A percentile compares a stretch with the other conserved stretches of the same genome.
These are phyloP conservation scores for Barnardius zonarius DNA, from an alignment of 2,113 vertebrate species.

Conservation along the genomic window DNA sequence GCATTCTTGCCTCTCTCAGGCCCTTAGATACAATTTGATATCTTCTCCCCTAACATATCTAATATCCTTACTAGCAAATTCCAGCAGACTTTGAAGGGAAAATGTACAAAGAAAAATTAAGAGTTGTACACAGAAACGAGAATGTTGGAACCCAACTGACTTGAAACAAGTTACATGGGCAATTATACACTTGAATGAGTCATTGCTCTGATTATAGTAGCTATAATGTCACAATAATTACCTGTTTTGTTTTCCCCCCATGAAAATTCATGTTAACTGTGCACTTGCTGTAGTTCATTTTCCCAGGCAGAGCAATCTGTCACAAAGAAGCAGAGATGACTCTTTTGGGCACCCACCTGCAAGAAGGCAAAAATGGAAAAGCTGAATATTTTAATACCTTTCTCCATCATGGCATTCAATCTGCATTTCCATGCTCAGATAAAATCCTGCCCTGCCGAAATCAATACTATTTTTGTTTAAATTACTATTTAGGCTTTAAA, in stretches of 20 bases:
- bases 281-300: background rate
- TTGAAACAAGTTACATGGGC: conserved; percentile 16
- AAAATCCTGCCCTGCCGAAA: background rate
- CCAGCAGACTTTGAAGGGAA: background rate
- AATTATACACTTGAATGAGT: background rate
- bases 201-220: background rate
- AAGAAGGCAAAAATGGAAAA: background rate
- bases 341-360: background rate
- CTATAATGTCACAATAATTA: background rate
- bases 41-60: background rate
- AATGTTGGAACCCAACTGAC: background rate
- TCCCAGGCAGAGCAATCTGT: background rate
- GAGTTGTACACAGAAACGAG: background rate
- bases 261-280: background rate
- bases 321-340: background rate
- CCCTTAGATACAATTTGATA: background rate
- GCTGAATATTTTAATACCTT: background rate
- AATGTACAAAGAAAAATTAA: background rate
- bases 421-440: background rate
- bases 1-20: background rate
- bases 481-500: background rate
- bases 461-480: background rate
- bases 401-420: background rate
- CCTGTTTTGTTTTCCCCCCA: background rate
- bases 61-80: background rate